phyloP scores from a whole-genome alignment of 2,888 invertebrate genomes.

The Caenorhabditis auriculariae region DNA sequence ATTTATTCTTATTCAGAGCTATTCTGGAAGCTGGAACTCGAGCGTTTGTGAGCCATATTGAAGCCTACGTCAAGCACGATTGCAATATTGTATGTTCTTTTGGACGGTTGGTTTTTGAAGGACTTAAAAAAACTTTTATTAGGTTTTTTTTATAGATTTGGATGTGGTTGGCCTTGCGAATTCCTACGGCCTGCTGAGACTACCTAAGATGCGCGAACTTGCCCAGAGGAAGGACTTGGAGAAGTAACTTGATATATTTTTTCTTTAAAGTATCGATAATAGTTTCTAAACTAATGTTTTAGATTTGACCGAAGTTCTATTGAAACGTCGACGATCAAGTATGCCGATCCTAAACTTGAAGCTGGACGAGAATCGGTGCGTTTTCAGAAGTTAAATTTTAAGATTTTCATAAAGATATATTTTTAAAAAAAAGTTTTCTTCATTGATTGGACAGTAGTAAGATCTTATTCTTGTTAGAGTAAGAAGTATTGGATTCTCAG shows the following conservation, averaged over 20 bases:
- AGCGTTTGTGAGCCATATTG: conserved; percentile 92
- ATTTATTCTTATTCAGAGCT: too few relatives aligned
- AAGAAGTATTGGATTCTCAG: too few relatives aligned
- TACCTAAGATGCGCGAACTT: conserved; percentile 94
- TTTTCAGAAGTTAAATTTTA: too few relatives aligned
- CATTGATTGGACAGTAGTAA: too few relatives aligned
- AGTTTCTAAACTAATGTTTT: neutral
- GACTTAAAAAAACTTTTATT: too few relatives aligned
- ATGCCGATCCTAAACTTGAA: conserved; percentile 34
- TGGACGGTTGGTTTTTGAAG: conserved; percentile 11
- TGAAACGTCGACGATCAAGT: conserved; percentile 53
- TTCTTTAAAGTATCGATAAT: neutral
- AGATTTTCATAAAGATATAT: too few relatives aligned
- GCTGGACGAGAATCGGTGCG: conserved; percentile 19
- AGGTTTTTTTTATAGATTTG: conserved; percentile 74
- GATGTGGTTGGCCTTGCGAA: conserved; percentile 81
- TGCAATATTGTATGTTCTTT: conserved; percentile 81
- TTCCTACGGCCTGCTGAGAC: conserved; percentile 83
- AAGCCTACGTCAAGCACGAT: conserved; percentile 92
- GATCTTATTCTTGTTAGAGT: too few relatives aligned
- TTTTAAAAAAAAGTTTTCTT: too few relatives aligned
- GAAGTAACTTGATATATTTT: conserved; percentile 4
- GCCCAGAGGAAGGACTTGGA: conserved; percentile 31
- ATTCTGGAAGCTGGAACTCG: conserved; percentile 83
- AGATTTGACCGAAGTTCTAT: conserved; percentile 52